phyloP scores from a whole-genome alignment of 2,113 vertebrate species.

The Labeo catla region DNA sequence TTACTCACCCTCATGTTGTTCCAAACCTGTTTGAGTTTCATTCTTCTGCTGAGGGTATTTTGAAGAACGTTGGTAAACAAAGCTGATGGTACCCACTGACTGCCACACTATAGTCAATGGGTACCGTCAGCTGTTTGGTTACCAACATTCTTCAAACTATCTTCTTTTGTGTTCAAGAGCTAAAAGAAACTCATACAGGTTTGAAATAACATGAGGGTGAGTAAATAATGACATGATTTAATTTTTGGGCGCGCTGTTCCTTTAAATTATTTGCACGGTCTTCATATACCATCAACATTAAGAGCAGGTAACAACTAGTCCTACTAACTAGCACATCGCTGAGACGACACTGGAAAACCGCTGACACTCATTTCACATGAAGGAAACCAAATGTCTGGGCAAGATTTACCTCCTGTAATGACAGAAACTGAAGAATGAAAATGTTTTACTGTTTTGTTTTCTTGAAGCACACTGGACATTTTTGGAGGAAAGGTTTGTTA shows the following conservation, averaged over 20 bases:
- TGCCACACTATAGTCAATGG: neutral
- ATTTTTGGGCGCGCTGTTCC: neutral
- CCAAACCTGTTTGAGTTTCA: neutral
- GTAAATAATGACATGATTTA: neutral
- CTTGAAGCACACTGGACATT: constrained; percentile 65
- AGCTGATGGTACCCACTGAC: neutral
- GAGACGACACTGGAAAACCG: neutral
- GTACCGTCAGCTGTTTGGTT: neutral
- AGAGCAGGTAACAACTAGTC: neutral
- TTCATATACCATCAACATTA: neutral
- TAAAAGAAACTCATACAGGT: neutral
- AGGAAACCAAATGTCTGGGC: constrained; percentile 50
- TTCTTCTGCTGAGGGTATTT: neutral
- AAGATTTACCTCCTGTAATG: constrained; percentile 14
- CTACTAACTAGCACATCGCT: neutral
- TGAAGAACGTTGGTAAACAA: neutral
- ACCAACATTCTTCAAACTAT: neutral
- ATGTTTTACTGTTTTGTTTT: constrained; percentile 39
- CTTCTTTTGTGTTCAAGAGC: neutral
- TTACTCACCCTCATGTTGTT: neutral
- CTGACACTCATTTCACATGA: constrained; percentile 5
- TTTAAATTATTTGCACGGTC: neutral
- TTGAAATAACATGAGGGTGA: neutral
- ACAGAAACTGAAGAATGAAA: constrained; percentile 32
- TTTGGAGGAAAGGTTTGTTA: neutral